These are phyloP conservation scores for Cephalophus harveyi DNA, from an alignment of 2,113 vertebrate species.

Conservation along the genomic window DNA sequence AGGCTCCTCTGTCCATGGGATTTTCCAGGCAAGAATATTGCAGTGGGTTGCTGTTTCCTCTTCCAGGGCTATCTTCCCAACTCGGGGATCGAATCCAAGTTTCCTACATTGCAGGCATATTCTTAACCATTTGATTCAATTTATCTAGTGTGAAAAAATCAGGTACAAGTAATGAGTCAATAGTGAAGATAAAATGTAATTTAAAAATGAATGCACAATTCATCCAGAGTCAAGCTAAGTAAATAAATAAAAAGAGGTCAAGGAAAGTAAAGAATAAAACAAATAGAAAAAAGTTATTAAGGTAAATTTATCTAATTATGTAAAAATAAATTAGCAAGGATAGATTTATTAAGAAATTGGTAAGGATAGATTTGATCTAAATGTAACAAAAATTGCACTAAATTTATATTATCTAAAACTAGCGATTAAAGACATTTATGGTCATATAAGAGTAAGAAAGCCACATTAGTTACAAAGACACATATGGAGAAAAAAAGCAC, in stretches of 20 bases:
- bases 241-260: background rate
- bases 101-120: background rate
- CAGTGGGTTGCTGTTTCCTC: background rate
- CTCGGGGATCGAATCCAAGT: fast-evolving
- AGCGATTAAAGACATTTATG: background rate
- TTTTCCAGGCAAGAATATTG: background rate
- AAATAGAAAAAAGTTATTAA: background rate
- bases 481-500: background rate
- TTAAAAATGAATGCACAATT: background rate
- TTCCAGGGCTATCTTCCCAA: background rate
- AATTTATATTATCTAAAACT: background rate
- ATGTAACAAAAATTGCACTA: background rate
- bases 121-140: background rate
- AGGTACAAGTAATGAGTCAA: background rate
- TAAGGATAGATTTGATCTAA: background rate
- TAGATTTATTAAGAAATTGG: background rate
- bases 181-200: background rate
- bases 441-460: background rate
- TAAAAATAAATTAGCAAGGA: background rate
- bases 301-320: background rate
- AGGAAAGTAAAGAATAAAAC: background rate
- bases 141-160: background rate
- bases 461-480: background rate
- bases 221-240: background rate
- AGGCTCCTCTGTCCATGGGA: background rate